Percentiles rank a stretch among this genome's conserved stretches.
phyloP scores from a whole-genome alignment of 2,888 invertebrate species.

The Agrypnus murinus region DNA sequence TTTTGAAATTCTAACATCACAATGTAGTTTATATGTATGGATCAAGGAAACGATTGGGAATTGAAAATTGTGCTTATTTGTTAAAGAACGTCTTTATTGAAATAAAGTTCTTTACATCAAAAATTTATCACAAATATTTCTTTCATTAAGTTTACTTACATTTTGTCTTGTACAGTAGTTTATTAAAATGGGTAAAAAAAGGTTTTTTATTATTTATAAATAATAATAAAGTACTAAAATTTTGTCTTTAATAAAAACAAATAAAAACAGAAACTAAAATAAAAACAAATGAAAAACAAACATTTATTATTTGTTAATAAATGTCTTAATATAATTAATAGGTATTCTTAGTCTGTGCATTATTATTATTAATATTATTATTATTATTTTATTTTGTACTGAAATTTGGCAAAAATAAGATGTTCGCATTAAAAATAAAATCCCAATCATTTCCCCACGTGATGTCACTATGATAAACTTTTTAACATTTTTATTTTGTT shows the following conservation, averaged over 20 bases:
- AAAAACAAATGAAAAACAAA: background rate
- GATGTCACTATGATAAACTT: conserved; percentile 43
- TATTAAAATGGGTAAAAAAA: conserved; percentile 41
- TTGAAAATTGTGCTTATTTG: conserved; percentile 41
- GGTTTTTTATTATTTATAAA: conserved; percentile 31
- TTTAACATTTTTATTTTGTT: conserved; percentile 29
- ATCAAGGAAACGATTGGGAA: conserved; percentile 50
- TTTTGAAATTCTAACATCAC: conserved; percentile 32
- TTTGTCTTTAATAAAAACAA: conserved; percentile 2
- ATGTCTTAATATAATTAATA: conserved; percentile 4
- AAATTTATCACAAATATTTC: conserved; percentile 61
- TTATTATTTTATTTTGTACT: conserved; percentile 54
- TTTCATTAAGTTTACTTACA: conserved; percentile 54
- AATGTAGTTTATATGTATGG: conserved; percentile 29
- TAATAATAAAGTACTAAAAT: conserved; percentile 23
- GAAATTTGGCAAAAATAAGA: conserved; percentile 54
- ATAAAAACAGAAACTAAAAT: no score
- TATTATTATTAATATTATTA: no score
- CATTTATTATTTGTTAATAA: conserved; percentile 36
- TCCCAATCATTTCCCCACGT: conserved; percentile 59
- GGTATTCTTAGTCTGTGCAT: conserved; percentile 16
- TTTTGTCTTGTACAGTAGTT: conserved; percentile 54
- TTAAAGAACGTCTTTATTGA: conserved; percentile 63
- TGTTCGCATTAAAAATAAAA: conserved; percentile 51
- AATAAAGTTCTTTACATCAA: conserved; percentile 62